phyloP scores from a whole-genome alignment of 2,888 invertebrate genomes.

The Toxonevra muliebris region DNA sequence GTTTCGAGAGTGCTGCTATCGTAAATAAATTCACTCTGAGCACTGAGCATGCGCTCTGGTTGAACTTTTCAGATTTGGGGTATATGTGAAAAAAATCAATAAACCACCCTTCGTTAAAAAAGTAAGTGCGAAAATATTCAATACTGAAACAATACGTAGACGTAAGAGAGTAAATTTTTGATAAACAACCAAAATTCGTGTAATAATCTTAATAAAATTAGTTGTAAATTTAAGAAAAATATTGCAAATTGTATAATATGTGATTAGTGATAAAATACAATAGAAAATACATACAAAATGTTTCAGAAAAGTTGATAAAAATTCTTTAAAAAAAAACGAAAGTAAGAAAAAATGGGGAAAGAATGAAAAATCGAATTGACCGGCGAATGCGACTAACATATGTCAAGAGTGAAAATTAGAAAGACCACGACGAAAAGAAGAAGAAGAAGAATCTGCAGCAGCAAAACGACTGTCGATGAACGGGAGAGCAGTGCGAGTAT shows the following conservation, averaged over 20 bases:
- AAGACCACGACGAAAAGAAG: conserved; percentile 13
- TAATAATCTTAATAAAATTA: conserved; percentile 41
- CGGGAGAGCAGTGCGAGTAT: conserved; percentile 2
- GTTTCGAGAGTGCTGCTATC: too few relatives aligned
- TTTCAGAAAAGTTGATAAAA: conserved; percentile 40
- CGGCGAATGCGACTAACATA: conserved; percentile 33
- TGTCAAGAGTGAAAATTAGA: conserved; percentile 35
- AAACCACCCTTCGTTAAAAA: conserved; percentile 59
- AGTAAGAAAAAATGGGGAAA: conserved; percentile 19
- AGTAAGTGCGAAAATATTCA: conserved; percentile 61
- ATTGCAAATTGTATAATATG: conserved; percentile 37
- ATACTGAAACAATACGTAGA: conserved; percentile 55
- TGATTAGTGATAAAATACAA: conserved; percentile 28
- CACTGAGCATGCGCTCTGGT: conserved; percentile 13
- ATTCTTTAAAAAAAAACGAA: conserved; percentile 20
- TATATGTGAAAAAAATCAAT: conserved; percentile 58
- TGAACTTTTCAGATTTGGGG: conserved; percentile 10
- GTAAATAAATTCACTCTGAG: too few relatives aligned
- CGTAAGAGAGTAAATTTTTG: conserved; percentile 44
- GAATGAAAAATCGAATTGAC: conserved; percentile 20
- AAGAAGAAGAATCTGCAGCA: conserved; percentile 24
- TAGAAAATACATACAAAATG: conserved; percentile 38
- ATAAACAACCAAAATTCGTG: conserved; percentile 36
- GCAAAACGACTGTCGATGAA: conserved; percentile 9
- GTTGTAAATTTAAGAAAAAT: conserved; percentile 37